Evolutionary conservation across 2,888 invertebrate genomes (phyloP), one percentile per base, ranked within the genome.

Genomic region (Oligia strigilis): DNA sequence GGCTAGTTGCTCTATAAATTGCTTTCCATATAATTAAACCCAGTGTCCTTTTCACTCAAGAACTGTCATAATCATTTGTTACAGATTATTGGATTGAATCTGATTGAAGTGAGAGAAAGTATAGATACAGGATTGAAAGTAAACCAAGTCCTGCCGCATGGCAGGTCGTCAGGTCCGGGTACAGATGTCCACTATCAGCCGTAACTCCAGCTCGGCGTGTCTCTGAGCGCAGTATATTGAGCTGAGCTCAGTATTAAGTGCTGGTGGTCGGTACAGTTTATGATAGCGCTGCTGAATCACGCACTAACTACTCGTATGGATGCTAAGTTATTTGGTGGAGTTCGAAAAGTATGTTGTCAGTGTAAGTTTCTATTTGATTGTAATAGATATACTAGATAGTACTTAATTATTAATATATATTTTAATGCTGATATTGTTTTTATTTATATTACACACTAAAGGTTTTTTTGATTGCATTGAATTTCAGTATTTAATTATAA

Each of bases 181-280:
- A 8, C 58, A 40, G 40, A 5, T 1, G 62, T 36, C n/a, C 40
- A 72, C 75, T 43, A 36, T 66, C 62, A n/a, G 72, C 58, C 67
- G 81, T 81, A 78, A 78, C 66, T 78, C 62, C 49, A 11, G 81
- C 62, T 84, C 72, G 14, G 36, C 13, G 83, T 29, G 65, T 43
- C 81, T 64, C 2, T 46, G 73, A 36, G 65, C 43, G 81, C 52
- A 36, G 58, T 83, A 74, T 62, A 72, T 62, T 55, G 43, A 64
- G 71, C 43, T 77, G 52, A 81, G 74, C 81, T 14, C 52, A 11
- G 64, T 40, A 55, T 52, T 29, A 11, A 83, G 64, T 72, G 14
- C 36, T 6, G 36, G 6, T 23, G 4, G 36, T 36, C 19, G 23
- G 5, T 23, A 23, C 36, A 67, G 19, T 69, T 82, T 75, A 72